These are phyloP conservation scores for Loriculus beryllinus DNA, from an alignment of 2,797 vertebrate species.

Conservation along the genomic window DNA sequence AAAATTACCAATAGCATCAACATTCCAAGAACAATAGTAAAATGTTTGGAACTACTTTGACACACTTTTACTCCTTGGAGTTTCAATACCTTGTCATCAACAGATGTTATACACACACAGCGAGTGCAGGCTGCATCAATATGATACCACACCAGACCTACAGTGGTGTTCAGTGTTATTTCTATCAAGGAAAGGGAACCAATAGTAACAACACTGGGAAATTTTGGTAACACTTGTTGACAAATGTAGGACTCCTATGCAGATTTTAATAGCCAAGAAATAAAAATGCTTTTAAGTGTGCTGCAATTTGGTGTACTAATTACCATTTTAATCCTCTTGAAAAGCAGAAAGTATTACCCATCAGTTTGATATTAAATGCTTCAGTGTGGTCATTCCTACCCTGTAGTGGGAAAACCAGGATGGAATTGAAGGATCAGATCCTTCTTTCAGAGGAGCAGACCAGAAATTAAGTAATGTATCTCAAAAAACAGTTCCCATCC, in stretches of 20 bases:
- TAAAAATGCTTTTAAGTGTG: background rate
- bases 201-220: background rate
- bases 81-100: background rate
- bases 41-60: background rate
- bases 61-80: background rate
- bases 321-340: background rate
- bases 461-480: background rate
- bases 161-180: background rate
- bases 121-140: rapidly evolving
- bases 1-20: background rate
- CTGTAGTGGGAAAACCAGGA: background rate
- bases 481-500: background rate
- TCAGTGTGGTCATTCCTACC: background rate
- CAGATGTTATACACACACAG: background rate
- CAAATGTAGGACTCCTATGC: background rate
- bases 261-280: background rate
- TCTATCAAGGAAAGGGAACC: background rate
- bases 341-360: background rate
- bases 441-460: background rate
- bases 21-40: background rate
- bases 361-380: background rate
- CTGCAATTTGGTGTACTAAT: background rate
- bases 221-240: background rate
- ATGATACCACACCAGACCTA: background rate
- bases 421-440: background rate